phyloP scores from a whole-genome alignment of 2,797 vertebrate genomes.

The Pseudochromis fuscus region DNA sequence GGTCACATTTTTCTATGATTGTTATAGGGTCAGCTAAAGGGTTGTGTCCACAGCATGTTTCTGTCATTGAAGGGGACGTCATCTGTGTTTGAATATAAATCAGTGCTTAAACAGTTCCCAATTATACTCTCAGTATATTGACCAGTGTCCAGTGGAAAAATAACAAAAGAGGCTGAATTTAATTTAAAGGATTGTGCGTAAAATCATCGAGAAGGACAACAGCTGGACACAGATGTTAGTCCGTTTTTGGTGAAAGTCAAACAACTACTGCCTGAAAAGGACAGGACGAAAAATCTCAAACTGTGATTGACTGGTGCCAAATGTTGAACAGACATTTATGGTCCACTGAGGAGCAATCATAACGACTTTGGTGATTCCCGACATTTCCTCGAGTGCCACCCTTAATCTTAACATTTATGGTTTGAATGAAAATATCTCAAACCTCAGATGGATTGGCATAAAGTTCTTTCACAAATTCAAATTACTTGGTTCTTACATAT shows the following conservation, averaged over 20 bases:
- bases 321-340: neutral
- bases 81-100: conserved; percentile 36
- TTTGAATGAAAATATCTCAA: neutral
- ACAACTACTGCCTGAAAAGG: neutral
- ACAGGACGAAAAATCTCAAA: neutral
- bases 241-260: neutral
- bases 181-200: neutral
- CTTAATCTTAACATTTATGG: neutral
- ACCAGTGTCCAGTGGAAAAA: neutral
- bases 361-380: neutral
- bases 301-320: neutral
- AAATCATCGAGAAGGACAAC: neutral
- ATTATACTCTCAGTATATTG: conserved; percentile 20
- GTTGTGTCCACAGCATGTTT: conserved; percentile 36
- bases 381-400: neutral
- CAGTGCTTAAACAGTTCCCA: conserved; percentile 17
- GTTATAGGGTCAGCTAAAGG: conserved; percentile 59
- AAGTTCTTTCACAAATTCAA: no score
- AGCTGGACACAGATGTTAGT: neutral
- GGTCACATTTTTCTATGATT: conserved; percentile 32
- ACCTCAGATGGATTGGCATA: no score
- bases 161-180: neutral
- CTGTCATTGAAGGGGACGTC: conserved; percentile 24
- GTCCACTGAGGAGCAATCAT: neutral
- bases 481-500: no score